These are phyloP conservation scores for Sarcophilus harrisii DNA, from an alignment of 2,797 vertebrate genomes.

Conservation along the genomic window DNA sequence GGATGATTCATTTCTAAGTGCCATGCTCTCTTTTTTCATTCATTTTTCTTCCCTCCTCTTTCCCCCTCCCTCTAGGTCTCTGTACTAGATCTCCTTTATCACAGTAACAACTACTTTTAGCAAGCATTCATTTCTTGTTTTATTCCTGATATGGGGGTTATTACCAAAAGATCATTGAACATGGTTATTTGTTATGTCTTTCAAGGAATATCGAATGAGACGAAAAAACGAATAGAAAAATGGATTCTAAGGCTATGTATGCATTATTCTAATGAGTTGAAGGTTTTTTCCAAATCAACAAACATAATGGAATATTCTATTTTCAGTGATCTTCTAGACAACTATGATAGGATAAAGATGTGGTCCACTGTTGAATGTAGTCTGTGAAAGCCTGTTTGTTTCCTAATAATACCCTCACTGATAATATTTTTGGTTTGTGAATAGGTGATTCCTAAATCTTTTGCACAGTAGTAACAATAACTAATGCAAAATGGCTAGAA, in stretches of 20 bases:
- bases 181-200: neutral
- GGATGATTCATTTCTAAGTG: neutral
- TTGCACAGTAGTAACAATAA: constrained; percentile 9
- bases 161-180: neutral
- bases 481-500: constrained; percentile 17
- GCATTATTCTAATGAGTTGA: neutral
- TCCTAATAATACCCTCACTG: neutral
- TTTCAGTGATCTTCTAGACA: neutral
- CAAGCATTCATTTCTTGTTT: neutral
- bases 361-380: neutral
- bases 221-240: neutral
- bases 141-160: neutral
- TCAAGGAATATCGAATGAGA: neutral
- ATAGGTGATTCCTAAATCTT: neutral
- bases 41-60: neutral
- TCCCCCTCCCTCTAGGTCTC: neutral
- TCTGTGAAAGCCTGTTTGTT: neutral
- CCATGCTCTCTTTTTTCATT: neutral
- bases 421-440: neutral
- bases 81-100: neutral
- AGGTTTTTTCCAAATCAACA: neutral
- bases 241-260: neutral
- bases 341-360: neutral
- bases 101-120: neutral
- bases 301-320: neutral